Evolutionary conservation across 1,140 invertebrate genomes (phyloP).

Genomic region (Tetramorium alpestre): DNA sequence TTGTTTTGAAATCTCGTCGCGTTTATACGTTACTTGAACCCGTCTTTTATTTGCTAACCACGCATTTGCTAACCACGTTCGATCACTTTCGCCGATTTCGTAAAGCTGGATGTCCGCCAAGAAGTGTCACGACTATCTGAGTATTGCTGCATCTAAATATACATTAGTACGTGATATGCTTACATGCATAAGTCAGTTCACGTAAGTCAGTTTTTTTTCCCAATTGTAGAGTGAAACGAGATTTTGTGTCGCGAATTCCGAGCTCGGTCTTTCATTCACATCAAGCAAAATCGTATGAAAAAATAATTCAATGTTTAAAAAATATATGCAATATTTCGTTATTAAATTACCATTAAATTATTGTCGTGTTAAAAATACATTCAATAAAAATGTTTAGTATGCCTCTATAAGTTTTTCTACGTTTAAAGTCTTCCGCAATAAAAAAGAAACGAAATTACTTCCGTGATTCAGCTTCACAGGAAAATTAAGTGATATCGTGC

Average conservation of each 20-base stretch:
- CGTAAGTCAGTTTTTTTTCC: conserved; percentile 46
- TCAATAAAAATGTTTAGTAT: conserved; percentile 6
- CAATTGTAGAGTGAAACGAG: conserved; percentile 55
- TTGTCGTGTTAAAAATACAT: not conserved
- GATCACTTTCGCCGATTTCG: conserved; percentile 70
- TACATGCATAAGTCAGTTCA: conserved; percentile 19
- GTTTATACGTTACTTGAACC: not conserved
- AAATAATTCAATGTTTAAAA: not conserved
- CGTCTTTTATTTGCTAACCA: not conserved
- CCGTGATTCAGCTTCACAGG: not conserved
- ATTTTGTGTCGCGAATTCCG: conserved; percentile 29
- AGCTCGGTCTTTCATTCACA: not conserved
- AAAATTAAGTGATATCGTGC: conserved; percentile 27
- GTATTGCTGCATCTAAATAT: conserved; percentile 36
- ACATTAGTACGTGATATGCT: conserved; percentile 45
- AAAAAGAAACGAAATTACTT: not conserved
- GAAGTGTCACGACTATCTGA: conserved; percentile 48
- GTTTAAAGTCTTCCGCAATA: not conserved
- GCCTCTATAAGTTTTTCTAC: not conserved
- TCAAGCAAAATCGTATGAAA: not conserved
- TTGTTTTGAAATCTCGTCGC: conserved; percentile 16
- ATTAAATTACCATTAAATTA: not conserved
- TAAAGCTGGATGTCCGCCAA: conserved; percentile 66
- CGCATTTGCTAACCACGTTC: conserved; percentile 2
- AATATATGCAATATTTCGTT: not conserved